These are phyloP conservation scores for Diarsia brunnea DNA, from an alignment of 2,888 invertebrate species.

Conservation along the genomic window DNA sequence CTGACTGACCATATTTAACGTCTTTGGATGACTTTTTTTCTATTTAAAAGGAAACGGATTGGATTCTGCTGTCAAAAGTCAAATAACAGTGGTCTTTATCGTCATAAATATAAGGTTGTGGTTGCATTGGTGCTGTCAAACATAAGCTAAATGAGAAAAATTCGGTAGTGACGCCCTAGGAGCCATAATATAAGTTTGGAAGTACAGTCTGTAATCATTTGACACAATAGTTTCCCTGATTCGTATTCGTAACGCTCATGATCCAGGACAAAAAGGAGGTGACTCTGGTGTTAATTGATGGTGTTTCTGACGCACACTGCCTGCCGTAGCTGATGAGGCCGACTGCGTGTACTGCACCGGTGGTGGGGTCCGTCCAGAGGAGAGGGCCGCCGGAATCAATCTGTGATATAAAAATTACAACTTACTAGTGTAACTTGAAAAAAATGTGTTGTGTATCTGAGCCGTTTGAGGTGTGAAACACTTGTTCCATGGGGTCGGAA, in stretches of 20 bases:
- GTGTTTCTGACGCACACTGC: conserved; percentile 87
- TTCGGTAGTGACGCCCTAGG: background rate
- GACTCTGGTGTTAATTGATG: conserved; percentile 91
- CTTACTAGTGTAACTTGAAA: too few species aligned
- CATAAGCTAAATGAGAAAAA: background rate
- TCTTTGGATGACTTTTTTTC: too few species aligned
- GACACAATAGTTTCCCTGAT: conserved; percentile 70
- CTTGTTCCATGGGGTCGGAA: too few species aligned
- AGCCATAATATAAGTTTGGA: background rate
- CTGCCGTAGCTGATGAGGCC: conserved; percentile 91
- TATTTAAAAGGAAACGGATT: too few species aligned
- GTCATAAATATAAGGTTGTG: background rate
- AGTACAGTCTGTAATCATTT: conserved; percentile 67
- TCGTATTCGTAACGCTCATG: conserved; percentile 67
- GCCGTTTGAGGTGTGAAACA: too few species aligned
- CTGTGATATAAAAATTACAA: conserved; percentile 65
- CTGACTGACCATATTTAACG: background rate
- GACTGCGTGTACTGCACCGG: conserved; percentile 78
- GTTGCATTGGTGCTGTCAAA: background rate
- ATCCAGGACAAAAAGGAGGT: conserved; percentile 91
- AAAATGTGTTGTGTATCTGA: too few species aligned
- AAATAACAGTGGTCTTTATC: background rate
- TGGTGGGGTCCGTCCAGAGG: conserved; percentile 85
- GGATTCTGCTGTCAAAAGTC: background rate
- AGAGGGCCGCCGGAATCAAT: conserved; percentile 91